Evolutionary conservation across 1,140 invertebrate genomes (phyloP), one percentile per base, ranked within the genome.

Genomic region (Papilio glaucus): DNA sequence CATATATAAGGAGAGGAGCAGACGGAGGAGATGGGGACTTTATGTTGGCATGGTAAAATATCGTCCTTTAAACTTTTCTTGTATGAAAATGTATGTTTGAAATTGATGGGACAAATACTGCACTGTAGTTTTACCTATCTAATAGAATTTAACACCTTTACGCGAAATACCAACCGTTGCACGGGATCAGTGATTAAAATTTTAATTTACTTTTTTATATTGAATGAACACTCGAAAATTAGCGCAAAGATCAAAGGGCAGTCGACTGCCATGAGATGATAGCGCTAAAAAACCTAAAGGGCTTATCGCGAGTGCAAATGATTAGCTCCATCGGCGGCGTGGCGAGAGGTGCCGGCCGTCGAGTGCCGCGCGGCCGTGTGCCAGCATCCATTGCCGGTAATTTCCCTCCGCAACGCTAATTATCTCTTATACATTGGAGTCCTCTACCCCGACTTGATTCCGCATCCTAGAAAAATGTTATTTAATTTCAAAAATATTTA

Each of bases 201-300:
- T 57, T 57, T 57, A 57, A 57, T 57, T 57, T 13, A 24, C 21
- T 0, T 24, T 24, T 24, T 26, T 57, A 18, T 57, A 57, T 24
- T 21, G 49, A 57, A 57, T 26, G 49, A 24, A 12, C 49, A 57
- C 49, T 57, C 21, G 49, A 57, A 26, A 57, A 57, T 57, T 24
- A 57, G 18, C 49, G 49, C 21, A 24, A 24, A 57, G 9, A 24
- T 57, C 49, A 57, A 57, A 57, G 49, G 49, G 49, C 3, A 57
- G 49, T 24, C 29, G 6, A 33, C 29, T 33, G 49, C 49, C 10
- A 57, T 2, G 2, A 33, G 49, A 57, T 57, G 49, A 57, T 57
- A 57, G 21, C 9, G 45, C 49, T 12, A 57, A 57, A 57, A 57
- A 9, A 24, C 18, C 24, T 24, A 57, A 57, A 57, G 49, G 49